Evolutionary conservation across 2,888 invertebrate species (phyloP), one percentile per base, ranked within the genome.

Genomic region (Ramazzottius varieornatus): DNA sequence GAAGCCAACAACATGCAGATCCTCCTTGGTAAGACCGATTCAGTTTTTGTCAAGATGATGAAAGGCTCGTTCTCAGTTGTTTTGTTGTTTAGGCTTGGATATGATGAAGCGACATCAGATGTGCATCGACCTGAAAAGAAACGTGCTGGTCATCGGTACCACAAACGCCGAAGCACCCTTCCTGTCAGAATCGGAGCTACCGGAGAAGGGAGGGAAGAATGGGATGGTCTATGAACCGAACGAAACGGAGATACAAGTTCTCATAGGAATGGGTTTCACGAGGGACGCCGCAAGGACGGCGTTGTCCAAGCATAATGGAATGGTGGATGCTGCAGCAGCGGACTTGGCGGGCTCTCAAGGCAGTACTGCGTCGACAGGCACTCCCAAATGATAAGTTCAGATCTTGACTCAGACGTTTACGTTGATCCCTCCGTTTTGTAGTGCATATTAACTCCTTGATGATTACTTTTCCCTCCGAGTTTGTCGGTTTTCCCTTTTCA

Each of bases 1-100:
- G 89, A 92, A 73, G 87, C 94, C 71, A 94, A 96, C 75, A 88
- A 91, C 0, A 93, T 96, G 91, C 96, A 98, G 73, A 92, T 98
- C 90, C 78, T 98, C 66, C 80, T 98, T 20, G n/a, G n/a, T n/a
- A n/a, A n/a, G n/a, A n/a, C n/a, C n/a, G n/a, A n/a, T n/a, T n/a
- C n/a, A n/a, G n/a, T n/a, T n/a, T n/a, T n/a, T n/a, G n/a, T n/a
- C n/a, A n/a, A n/a, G n/a, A n/a, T n/a, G n/a, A n/a, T n/a, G n/a
- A n/a, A n/a, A n/a, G n/a, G n/a, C n/a, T n/a, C n/a, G n/a, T n/a
- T n/a, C n/a, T n/a, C n/a, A n/a, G n/a, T n/a, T n/a, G n/a, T n/a
- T n/a, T n/a, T n/a, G n/a, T n/a, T n/a, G n/a, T n/a, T n/a, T n/a
- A n/a, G 98, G 98, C 0, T 80, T 98, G 66, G 96, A 98, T 73